Evolutionary conservation across 2,113 vertebrate genomes (phyloP).

Genomic region (Pseudorectes ferrugineus): DNA sequence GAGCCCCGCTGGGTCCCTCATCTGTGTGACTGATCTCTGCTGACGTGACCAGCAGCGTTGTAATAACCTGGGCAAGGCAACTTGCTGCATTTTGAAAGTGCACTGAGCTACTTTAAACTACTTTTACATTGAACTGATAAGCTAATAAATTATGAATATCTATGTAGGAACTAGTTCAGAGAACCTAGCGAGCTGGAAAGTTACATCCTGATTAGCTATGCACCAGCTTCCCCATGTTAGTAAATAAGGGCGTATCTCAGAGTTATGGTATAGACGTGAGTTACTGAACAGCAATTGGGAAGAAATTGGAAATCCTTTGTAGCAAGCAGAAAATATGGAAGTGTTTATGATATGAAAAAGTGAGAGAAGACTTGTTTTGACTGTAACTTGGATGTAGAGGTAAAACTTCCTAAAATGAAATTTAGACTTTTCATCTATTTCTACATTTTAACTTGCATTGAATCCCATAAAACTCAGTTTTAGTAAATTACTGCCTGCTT

Average conservation of each 20-base stretch:
- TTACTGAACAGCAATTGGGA: not conserved
- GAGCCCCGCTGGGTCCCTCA: not conserved
- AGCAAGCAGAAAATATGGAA: not conserved
- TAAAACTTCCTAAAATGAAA: not conserved
- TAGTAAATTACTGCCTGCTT: not conserved
- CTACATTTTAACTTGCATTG: not conserved
- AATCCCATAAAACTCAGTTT: not conserved
- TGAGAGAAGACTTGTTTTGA: not conserved
- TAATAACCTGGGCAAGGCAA: not conserved
- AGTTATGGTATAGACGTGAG: not conserved
- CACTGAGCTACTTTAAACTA: not conserved
- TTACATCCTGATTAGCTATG: not conserved
- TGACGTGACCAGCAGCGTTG: accelerated
- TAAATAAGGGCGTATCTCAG: not conserved
- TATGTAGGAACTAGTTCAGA: not conserved
- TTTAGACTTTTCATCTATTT: not conserved
- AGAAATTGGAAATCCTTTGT: not conserved
- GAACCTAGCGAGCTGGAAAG: not conserved
- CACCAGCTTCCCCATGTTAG: not conserved
- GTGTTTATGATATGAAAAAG: not conserved
- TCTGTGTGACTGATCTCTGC: not conserved
- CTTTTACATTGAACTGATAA: not conserved
- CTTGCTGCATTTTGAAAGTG: not conserved
- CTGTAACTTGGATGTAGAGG: not conserved
- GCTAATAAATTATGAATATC: not conserved